phyloP scores from a whole-genome alignment of 2,113 vertebrate species.

The Hippotragus niger region DNA sequence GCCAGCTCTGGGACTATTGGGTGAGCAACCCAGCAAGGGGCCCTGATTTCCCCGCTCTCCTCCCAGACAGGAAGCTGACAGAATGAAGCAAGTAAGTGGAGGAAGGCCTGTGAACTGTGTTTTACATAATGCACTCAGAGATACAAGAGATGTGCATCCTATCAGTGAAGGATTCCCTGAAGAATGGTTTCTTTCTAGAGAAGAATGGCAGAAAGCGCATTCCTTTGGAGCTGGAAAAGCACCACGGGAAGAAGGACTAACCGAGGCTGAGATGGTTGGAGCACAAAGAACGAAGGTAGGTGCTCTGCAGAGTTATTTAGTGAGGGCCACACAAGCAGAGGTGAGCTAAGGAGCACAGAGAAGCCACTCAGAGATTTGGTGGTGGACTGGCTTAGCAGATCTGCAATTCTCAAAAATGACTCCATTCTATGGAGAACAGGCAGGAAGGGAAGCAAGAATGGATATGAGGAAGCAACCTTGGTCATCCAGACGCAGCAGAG shows the following conservation, averaged over 20 bases:
- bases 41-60: background rate
- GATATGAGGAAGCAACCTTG: background rate
- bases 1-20: background rate
- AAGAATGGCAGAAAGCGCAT: background rate
- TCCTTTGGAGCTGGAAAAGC: background rate
- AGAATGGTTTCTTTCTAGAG: background rate
- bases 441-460: background rate
- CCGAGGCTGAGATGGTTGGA: background rate
- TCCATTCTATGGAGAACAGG: accelerated
- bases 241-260: background rate
- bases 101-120: background rate
- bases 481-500: background rate
- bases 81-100: background rate
- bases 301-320: too few species aligned
- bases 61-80: background rate
- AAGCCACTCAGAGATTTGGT: background rate
- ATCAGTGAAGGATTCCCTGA: background rate
- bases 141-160: background rate
- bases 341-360: background rate
- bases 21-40: background rate
- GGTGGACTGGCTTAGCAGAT: background rate
- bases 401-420: background rate
- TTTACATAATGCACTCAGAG: background rate
- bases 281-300: background rate
- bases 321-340: background rate